Evolutionary conservation across 2,888 invertebrate genomes (phyloP).

Genomic region (Patella caerulea): DNA sequence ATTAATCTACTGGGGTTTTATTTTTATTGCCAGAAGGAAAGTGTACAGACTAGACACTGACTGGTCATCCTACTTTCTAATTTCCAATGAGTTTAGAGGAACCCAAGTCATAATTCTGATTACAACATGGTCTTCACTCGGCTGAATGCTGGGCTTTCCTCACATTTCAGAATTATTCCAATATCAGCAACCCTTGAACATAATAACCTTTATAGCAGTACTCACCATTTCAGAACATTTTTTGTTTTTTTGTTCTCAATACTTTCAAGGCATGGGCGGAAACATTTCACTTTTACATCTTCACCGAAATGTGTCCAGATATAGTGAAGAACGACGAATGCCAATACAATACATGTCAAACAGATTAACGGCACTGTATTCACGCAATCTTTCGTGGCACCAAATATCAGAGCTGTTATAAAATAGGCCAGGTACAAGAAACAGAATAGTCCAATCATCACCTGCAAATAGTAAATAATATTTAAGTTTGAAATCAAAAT

Average conservation of each 20-base stretch:
- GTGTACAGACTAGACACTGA: too few relatives aligned
- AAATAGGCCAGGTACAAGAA: conserved; percentile 46
- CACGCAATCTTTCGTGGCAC: conserved; percentile 31
- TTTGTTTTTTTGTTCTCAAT: conserved; percentile 10
- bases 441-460: conserved; percentile 26
- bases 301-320: conserved; percentile 37
- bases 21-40: too few relatives aligned
- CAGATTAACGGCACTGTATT: conserved; percentile 45
- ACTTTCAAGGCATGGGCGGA: conserved; percentile 19
- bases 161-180: too few relatives aligned
- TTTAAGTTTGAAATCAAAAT: not conserved
- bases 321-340: conserved; percentile 33
- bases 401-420: conserved; percentile 44
- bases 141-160: too few relatives aligned
- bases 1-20: too few relatives aligned
- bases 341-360: conserved; percentile 39
- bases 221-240: conserved; percentile 43
- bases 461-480: conserved; percentile 34
- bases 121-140: too few relatives aligned
- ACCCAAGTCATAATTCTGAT: too few relatives aligned
- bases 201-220: conserved; percentile 7
- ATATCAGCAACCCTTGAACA: conserved; percentile 59
- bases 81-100: too few relatives aligned
- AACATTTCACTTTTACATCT: conserved; percentile 25
- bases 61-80: too few relatives aligned